Conservation (phyloP, 1,140 invertebrate species). For the Galleria mellonella region DNA sequence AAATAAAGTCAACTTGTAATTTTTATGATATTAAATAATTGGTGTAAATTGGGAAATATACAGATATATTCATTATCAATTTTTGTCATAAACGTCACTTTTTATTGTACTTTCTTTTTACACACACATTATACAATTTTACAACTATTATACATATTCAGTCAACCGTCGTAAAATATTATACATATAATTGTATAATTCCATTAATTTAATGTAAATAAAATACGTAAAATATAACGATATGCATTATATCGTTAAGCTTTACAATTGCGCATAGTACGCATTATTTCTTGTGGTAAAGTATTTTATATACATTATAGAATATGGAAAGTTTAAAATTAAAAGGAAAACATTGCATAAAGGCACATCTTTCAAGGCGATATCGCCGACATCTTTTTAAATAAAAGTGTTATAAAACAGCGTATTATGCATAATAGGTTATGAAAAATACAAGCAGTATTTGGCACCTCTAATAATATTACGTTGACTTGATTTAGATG, state of each 20-base stretch:
- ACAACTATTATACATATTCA: slow-evolving; percentile 35
- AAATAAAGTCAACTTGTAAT: slow-evolving; percentile 16
- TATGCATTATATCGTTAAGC: background rate
- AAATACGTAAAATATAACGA: slow-evolving; percentile 11
- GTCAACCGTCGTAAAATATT: slow-evolving; percentile 14
- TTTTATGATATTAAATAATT: slow-evolving; percentile 1
- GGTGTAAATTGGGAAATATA: slow-evolving; percentile 11
- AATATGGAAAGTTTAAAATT: slow-evolving; percentile 4
- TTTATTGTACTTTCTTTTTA: slow-evolving; percentile 26
- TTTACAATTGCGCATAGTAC: background rate
- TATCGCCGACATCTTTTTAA: slow-evolving; percentile 4
- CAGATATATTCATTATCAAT: slow-evolving; percentile 15
- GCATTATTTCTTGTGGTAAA: slow-evolving; percentile 22
- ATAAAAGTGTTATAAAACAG: too few relatives aligned
- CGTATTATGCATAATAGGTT: background rate
- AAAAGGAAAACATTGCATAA: slow-evolving; percentile 10
- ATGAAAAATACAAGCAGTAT: background rate
- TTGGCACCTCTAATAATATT: slow-evolving; percentile 1
- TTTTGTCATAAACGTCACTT: slow-evolving; percentile 17
- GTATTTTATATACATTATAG: slow-evolving; percentile 25
- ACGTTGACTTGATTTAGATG: background rate
- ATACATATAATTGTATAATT: slow-evolving; percentile 7
- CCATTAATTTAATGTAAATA: slow-evolving; percentile 17
- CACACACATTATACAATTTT: slow-evolving; percentile 27
- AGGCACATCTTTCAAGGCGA: slow-evolving; percentile 31